phyloP scores from a whole-genome alignment of 2,113 vertebrate species.

The Emydocephalus ijimae region DNA sequence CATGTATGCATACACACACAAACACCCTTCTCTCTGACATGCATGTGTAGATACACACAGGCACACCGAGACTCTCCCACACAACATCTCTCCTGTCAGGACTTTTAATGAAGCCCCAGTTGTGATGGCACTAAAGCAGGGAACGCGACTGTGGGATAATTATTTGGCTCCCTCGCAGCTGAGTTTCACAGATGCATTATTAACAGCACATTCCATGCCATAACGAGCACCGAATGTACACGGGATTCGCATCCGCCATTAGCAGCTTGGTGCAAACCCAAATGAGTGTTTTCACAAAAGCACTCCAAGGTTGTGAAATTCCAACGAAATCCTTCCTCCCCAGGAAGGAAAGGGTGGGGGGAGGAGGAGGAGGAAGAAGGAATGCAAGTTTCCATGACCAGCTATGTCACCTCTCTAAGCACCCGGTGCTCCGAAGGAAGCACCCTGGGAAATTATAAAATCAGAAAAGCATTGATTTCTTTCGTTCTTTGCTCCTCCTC shows the following conservation, averaged over 20 bases:
- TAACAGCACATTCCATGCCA: slow-evolving; percentile 87
- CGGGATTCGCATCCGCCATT: slow-evolving; percentile 92
- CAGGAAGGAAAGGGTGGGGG: slow-evolving; percentile 21
- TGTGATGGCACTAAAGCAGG: slow-evolving; percentile 89
- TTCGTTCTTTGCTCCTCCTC: background rate
- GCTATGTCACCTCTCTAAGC: slow-evolving; percentile 86
- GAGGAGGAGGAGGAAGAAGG: slow-evolving; percentile 53
- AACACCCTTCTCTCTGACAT: background rate
- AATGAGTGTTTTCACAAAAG: slow-evolving; percentile 86
- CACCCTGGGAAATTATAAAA: slow-evolving; percentile 94
- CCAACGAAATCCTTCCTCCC: slow-evolving; percentile 75
- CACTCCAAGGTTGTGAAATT: slow-evolving; percentile 84
- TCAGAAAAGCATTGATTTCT: slow-evolving; percentile 93
- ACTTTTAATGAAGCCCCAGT: slow-evolving; percentile 99
- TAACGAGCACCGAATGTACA: slow-evolving; percentile 81
- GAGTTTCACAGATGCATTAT: slow-evolving; percentile 99
- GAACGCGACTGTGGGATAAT: slow-evolving; percentile 96
- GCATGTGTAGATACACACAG: background rate
- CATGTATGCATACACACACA: background rate
- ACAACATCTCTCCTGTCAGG: slow-evolving; percentile 82
- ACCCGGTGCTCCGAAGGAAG: slow-evolving; percentile 70
- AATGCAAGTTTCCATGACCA: slow-evolving; percentile 77
- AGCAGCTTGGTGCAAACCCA: slow-evolving; percentile 91
- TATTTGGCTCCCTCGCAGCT: slow-evolving; percentile 98
- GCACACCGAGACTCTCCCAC: slow-evolving; percentile 68